A percentile compares a stretch with the other conserved stretches of the same genome.
These are phyloP conservation scores for Rhagonycha fulva DNA, from an alignment of 2,888 invertebrate genomes.

Conservation along the genomic window DNA sequence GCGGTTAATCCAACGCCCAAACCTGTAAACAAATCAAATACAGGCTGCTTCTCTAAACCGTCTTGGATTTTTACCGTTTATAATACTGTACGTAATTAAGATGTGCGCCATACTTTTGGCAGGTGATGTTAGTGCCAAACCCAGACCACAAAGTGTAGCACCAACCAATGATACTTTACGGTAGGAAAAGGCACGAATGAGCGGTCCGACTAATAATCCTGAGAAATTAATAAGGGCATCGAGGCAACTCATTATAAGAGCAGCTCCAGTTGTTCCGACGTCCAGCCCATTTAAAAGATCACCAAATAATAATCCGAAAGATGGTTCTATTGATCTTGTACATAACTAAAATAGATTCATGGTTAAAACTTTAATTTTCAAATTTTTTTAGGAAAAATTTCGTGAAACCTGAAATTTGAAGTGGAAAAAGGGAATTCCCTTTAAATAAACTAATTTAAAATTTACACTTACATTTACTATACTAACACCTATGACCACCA, in stretches of 20 bases:
- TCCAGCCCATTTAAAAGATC: conserved; percentile 69
- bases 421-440: background rate
- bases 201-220: conserved; percentile 76
- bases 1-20: conserved; percentile 78
- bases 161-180: conserved; percentile 72
- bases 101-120: conserved; percentile 75
- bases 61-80: conserved; percentile 64
- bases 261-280: conserved; percentile 76
- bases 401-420: background rate
- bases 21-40: conserved; percentile 54
- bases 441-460: background rate
- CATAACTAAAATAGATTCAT: conserved; percentile 65
- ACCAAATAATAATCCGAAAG: conserved; percentile 79
- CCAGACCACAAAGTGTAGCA: conserved; percentile 67
- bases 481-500: conserved; percentile 82
- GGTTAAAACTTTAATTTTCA: background rate
- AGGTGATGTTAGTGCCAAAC: conserved; percentile 69
- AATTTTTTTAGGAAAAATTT: background rate
- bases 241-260: conserved; percentile 74
- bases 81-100: conserved; percentile 72
- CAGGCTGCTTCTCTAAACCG: background rate
- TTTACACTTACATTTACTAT: conserved; percentile 78
- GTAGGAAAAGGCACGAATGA: conserved; percentile 75
- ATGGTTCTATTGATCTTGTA: conserved; percentile 79
- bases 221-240: conserved; percentile 81